Conservation (phyloP, 2,888 invertebrate genomes). For the Clostera curtula region DNA sequence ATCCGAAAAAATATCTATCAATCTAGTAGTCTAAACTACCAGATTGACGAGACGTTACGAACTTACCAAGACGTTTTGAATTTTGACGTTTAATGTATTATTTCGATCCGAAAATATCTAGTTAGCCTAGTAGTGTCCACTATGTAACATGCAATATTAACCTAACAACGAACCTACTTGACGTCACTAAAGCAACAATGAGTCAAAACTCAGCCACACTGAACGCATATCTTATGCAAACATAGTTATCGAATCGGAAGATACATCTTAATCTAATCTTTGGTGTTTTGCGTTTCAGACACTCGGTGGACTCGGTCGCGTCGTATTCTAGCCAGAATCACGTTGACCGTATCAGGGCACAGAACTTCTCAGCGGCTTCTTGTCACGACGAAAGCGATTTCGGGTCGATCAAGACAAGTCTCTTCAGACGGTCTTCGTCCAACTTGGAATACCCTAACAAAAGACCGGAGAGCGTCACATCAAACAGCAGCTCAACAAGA, state of each 20-base stretch:
- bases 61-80: no score
- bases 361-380: constrained; percentile 72
- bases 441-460: constrained; percentile 60
- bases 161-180: constrained; percentile 28
- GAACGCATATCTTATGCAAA: constrained; percentile 49
- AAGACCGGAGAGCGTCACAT: constrained; percentile 66
- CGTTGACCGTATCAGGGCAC: constrained; percentile 74
- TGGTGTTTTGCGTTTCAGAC: constrained; percentile 60
- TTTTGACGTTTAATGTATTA: no score
- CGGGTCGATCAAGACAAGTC: constrained; percentile 68
- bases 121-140: no score
- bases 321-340: constrained; percentile 76
- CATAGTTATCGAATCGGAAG: constrained; percentile 39
- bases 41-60: no score
- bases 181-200: constrained; percentile 35
- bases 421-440: constrained; percentile 65
- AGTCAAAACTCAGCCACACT: constrained; percentile 37
- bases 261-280: constrained; percentile 55
- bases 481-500: constrained; percentile 69
- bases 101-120: no score
- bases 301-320: constrained; percentile 76
- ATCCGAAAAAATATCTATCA: no score
- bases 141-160: background rate
- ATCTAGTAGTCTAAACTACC: no score
- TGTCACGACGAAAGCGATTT: constrained; percentile 70